Evolutionary conservation across 2,113 vertebrate genomes (phyloP).

Genomic region (Eulemur macaco): DNA sequence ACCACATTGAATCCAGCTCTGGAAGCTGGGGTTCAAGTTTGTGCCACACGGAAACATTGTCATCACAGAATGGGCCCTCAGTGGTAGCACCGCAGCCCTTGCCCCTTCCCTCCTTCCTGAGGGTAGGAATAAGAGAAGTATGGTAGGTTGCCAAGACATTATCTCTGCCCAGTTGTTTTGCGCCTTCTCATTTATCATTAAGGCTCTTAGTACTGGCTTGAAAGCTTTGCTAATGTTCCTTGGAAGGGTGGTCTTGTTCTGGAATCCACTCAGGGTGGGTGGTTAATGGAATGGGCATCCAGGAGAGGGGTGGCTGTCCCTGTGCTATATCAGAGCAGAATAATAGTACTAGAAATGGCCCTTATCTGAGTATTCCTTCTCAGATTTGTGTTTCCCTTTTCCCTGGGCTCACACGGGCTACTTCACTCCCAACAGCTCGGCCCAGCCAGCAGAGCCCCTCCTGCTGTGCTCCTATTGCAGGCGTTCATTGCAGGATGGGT

Average conservation of each 20-base stretch:
- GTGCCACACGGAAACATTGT: neutral
- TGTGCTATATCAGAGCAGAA: neutral
- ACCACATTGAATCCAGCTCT: neutral
- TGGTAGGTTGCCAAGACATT: neutral
- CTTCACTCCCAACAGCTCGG: neutral
- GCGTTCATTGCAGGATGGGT: neutral
- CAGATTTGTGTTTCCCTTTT: neutral
- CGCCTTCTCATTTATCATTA: neutral
- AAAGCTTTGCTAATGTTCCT: constrained; percentile 32
- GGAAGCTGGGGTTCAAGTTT: neutral
- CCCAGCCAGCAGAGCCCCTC: neutral
- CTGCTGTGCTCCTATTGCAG: neutral
- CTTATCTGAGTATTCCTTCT: neutral
- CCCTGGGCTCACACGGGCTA: neutral
- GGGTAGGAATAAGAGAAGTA: neutral
- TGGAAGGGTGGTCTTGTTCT: constrained; percentile 47
- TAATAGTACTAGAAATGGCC: rapidly evolving
- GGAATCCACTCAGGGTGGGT: neutral
- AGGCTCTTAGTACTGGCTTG: neutral
- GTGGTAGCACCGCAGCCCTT: too few species aligned
- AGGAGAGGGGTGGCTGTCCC: neutral
- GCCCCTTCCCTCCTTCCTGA: neutral
- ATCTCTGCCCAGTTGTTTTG: neutral
- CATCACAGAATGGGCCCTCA: neutral
- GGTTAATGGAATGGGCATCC: neutral